Base-by-base conservation (phyloP, 2,113 vertebrate genomes). In the Nycticorax nycticorax region DNA sequence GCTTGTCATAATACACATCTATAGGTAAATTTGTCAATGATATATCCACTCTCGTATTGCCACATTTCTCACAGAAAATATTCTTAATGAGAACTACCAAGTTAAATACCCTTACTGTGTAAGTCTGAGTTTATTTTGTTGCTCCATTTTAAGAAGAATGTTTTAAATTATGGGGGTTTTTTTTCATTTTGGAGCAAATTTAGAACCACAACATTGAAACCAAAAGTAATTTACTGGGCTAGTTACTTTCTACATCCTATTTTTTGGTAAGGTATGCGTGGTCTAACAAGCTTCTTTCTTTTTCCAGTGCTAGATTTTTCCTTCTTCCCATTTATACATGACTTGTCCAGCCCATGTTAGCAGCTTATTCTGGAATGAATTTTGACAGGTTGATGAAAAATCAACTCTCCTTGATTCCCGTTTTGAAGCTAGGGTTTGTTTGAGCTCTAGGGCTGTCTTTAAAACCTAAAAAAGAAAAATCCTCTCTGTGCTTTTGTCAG, bases 1-100 rank as follows among this genome's bases (percentile, higher is more conserved):
- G 69, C 71, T 59, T 97, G 83, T 92, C 97, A 60, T 86, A 91
- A 96, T 89, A 95, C 37, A 84, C 88, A 81, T 88, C 88, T 96
- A 73, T 96, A 95, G 81, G 94, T 96, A 91, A 91, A 95, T 94
- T 75, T 93, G 63, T 79, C 91, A 79, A 62, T 55, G 77, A 82
- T 92, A 85, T 1, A 28, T 93, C 57, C 55, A 45, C 76, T 86
- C 89, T 85, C 87, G 67, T 47, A 76, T 69, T 96, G 72, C 66
- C 89, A 21, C 66, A 41, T 93, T 79, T 94, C 80, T 64, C 56
- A 64, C 28, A 90, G 92, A 95, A 97, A 97, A 96, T 95, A 93
- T 80, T 80, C 56, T 85, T 93, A 80, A 88, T 26, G 47, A 76
- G 66, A 50, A 50, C 92, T 84, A 92, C 57, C 77, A 93, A 86